phyloP scores from a whole-genome alignment of 2,113 vertebrate species.

The Mesoclemmys tuberculata region DNA sequence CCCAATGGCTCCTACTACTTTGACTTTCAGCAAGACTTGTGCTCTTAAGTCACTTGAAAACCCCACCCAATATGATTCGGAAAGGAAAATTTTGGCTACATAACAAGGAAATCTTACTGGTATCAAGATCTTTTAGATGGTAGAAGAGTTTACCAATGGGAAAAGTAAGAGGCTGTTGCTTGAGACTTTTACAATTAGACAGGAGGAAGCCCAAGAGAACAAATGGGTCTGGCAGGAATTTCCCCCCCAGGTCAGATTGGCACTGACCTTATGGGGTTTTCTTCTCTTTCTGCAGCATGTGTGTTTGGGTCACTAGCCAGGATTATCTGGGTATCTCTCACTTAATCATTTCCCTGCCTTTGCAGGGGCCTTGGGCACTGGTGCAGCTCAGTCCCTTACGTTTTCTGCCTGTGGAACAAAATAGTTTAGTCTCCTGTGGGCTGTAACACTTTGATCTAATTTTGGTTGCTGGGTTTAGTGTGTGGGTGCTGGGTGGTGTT shows the following conservation, averaged over 20 bases:
- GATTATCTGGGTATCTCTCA: too few species aligned
- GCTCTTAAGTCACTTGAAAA: not conserved
- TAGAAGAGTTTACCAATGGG: not conserved
- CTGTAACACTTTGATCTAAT: not conserved
- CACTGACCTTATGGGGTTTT: too few species aligned
- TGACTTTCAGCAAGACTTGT: not conserved
- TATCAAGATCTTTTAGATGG: not conserved
- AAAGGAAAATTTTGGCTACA: not conserved
- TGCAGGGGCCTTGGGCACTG: too few species aligned
- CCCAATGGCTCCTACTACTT: not conserved
- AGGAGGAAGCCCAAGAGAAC: not conserved
- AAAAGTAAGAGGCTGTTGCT: not conserved
- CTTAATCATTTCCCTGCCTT: too few species aligned
- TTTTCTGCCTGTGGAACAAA: not conserved
- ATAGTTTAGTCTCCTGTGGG: not conserved
- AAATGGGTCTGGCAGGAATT: not conserved
- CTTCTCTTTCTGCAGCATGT: too few species aligned
- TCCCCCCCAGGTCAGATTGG: too few species aligned
- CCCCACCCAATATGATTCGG: not conserved
- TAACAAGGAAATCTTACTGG: rapidly evolving
- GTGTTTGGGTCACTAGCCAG: too few species aligned
- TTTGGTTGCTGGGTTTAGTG: not conserved
- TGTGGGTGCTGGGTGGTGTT: not conserved
- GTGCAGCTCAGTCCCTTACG: too few species aligned
- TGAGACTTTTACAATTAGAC: not conserved